Evolutionary conservation across 1,140 invertebrate genomes (phyloP).

Genomic region (Magallana gigas): DNA sequence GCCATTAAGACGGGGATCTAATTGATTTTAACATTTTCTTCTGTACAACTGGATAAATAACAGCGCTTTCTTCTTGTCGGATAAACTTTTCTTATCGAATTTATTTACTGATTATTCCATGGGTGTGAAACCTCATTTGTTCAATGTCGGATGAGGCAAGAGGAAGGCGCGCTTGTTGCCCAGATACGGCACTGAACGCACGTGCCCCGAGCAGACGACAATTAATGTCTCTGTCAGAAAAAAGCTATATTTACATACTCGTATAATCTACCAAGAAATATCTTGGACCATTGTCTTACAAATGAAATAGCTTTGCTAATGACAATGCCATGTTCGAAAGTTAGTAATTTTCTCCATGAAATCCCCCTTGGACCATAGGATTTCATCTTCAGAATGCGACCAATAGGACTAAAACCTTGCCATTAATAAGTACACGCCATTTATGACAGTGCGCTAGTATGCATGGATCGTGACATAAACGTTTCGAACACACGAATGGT

Average conservation of each 20-base stretch:
- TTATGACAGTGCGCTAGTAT: too few species aligned
- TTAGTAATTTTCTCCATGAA: background rate
- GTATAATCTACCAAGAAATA: background rate
- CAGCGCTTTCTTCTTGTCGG: background rate
- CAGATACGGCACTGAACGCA: background rate
- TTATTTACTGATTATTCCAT: background rate
- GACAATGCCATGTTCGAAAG: background rate
- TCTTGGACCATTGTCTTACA: background rate
- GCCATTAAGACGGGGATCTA: slow-evolving; percentile 2
- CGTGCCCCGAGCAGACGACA: background rate
- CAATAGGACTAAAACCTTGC: too few species aligned
- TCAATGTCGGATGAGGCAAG: background rate
- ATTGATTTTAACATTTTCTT: slow-evolving; percentile 24
- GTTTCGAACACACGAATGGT: too few species aligned
- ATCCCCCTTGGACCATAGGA: background rate
- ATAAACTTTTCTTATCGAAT: slow-evolving; percentile 30
- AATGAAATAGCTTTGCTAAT: slow-evolving; percentile 7
- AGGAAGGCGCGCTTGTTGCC: background rate
- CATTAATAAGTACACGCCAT: too few species aligned
- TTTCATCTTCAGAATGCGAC: too few species aligned
- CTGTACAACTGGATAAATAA: background rate
- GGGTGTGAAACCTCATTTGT: slow-evolving; percentile 30
- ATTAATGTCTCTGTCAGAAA: background rate
- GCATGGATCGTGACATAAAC: too few species aligned
- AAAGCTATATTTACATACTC: background rate